phyloP scores from a whole-genome alignment of 2,797 vertebrate genomes.

The Poecilia picta region DNA sequence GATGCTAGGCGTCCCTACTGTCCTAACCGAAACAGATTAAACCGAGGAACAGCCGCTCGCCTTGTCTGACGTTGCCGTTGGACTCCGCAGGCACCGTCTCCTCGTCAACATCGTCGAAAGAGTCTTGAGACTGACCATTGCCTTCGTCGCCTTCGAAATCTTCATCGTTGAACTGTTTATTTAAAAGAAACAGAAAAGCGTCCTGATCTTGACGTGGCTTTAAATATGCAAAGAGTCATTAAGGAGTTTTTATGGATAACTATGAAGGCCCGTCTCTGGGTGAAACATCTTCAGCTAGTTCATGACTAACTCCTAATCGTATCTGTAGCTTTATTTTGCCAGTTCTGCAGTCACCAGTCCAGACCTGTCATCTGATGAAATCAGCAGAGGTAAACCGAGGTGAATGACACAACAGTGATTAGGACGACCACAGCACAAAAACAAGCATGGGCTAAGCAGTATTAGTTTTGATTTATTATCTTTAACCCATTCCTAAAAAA shows the following conservation, averaged over 20 bases:
- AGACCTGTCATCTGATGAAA: neutral
- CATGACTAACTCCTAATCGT: neutral
- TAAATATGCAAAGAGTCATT: neutral
- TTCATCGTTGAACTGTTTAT: conserved; percentile 82
- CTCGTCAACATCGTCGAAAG: conserved; percentile 66
- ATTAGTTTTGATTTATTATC: neutral
- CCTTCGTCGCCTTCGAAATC: conserved; percentile 73
- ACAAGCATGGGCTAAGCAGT: neutral
- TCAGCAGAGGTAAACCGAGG: neutral
- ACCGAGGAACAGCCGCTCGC: conserved; percentile 10
- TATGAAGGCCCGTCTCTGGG: neutral
- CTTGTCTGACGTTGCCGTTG: conserved; percentile 76
- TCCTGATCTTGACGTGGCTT: neutral
- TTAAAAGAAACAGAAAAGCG: neutral
- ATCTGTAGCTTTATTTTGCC: neutral
- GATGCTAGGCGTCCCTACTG: too few relatives aligned
- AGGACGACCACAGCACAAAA: neutral
- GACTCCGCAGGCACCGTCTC: conserved; percentile 71
- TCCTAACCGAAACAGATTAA: neutral
- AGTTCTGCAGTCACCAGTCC: neutral
- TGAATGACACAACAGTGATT: neutral
- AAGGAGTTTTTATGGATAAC: neutral
- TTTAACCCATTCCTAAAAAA: neutral
- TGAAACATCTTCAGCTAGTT: neutral
- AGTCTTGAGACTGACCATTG: conserved; percentile 66